Base-by-base conservation (phyloP, 1,140 invertebrate genomes). In the Holcopasites calliopsidis region DNA sequence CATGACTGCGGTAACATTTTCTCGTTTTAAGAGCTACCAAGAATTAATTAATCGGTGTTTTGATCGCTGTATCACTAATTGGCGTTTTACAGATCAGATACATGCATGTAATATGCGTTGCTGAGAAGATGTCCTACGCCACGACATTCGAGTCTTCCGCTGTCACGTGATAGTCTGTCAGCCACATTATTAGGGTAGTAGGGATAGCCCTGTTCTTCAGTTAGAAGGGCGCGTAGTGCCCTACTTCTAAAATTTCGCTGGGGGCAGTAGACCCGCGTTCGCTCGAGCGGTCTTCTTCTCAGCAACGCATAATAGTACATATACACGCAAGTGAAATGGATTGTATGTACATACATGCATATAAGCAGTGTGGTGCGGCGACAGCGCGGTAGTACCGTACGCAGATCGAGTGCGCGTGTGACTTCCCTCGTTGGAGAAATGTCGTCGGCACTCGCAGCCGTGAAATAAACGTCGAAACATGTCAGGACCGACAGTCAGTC, bases 401-500 rank as follows among this genome's bases (percentile, higher is more conserved):
- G 42, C 68, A 62, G 28, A 62, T 68, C 26, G 26, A 65, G 73
- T 79, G 77, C 72, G 78, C 79, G 78, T 85, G 84, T 85, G 86
- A 88, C 83, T 85, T 84, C 58, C 58, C 52, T 55, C 72, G 18
- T 44, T 49, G 61, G 40, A 71, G 74, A 86, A 82, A 87, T 86
- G 87, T 87, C 86, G 81, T 82, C 82, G 75, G 54, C 69, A 57
- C 64, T 72, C 55, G 77, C 62, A 54, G 74, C 73, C 49, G 62
- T 58, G 70, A 81, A 76, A 83, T 68, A 76, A 83, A 68, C 77
- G 72, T 61, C 50, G 66, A 80, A 80, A 84, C 47, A 87, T 86
- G 85, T 87, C 85, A 38, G 80, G 75, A 38, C 62, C 79, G 62
- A 79, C 79, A 61, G 71, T 85, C 83, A 88, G 87, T 88, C 79